Evolutionary conservation across 2,888 invertebrate genomes (phyloP).

Genomic region (Ephialtes manifestator): DNA sequence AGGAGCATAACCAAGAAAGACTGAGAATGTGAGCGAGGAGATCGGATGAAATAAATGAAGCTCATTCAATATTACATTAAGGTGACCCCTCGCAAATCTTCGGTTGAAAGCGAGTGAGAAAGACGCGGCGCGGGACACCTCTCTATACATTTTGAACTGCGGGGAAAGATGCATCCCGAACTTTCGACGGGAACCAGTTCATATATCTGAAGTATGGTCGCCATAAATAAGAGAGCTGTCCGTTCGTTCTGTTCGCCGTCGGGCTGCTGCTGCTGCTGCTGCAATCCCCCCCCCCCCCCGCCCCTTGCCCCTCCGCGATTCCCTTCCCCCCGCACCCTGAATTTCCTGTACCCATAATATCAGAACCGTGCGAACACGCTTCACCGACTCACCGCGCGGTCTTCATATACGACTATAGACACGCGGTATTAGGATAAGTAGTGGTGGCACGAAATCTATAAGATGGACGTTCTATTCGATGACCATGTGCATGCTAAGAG

Average conservation of each 20-base stretch:
- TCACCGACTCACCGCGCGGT: constrained; percentile 34
- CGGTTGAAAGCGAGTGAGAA: constrained; percentile 77
- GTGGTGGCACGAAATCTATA: constrained; percentile 23
- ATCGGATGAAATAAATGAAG: constrained; percentile 78
- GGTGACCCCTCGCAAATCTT: constrained; percentile 84
- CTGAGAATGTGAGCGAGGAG: constrained; percentile 56
- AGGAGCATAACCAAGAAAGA: constrained; percentile 46
- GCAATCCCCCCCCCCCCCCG: constrained; percentile 56
- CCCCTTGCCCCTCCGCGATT: constrained; percentile 61
- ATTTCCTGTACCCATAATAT: constrained; percentile 71
- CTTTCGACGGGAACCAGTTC: constrained; percentile 86
- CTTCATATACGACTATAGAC: constrained; percentile 21
- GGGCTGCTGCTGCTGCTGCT: constrained; percentile 65
- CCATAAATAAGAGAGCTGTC: constrained; percentile 86
- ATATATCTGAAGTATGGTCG: constrained; percentile 86
- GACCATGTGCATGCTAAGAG: not conserved
- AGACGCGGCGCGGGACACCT: constrained; percentile 74
- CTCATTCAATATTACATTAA: constrained; percentile 81
- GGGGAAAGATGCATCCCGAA: constrained; percentile 85
- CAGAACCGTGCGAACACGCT: constrained; percentile 60
- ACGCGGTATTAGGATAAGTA: constrained; percentile 40
- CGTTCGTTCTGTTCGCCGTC: constrained; percentile 83
- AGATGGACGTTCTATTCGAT: constrained; percentile 20
- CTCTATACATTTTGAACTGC: constrained; percentile 84
- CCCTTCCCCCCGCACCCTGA: constrained; percentile 58